Base-by-base conservation (phyloP, 2,888 invertebrate genomes). In the Arrhopalites spinosus region DNA sequence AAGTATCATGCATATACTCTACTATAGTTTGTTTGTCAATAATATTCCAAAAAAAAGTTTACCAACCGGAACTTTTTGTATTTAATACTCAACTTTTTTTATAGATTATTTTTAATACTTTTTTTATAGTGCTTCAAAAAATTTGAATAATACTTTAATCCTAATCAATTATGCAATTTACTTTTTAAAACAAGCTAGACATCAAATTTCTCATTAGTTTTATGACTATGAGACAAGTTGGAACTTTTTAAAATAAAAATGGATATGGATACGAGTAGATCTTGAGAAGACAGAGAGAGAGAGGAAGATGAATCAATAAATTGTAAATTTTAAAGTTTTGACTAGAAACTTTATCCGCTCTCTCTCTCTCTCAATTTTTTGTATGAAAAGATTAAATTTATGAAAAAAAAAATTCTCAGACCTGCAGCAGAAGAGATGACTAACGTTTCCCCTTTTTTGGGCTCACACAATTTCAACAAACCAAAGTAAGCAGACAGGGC, bases 401-500 rank as follows among this genome's bases (percentile, higher is more conserved):
- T n/a, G 68, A 30, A 53, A 36, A 70, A 92, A 29, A 93, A n/a
- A 50, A n/a, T 50, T 50, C 7, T 50, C 2, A n/a, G 17, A 59
- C 59, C 93, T 30, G 91, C 92, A n/a, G 92, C 93, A 13, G 90
- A 90, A 45, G 89, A 90, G 1, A 93, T 89, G 1, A 91, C 90
- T 20, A 93, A 88, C 0, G 90, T 90, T 85, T 93, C 92, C 15
- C 91, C 92, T 8, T 87, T 82, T 85, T 91, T 90, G 2, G 92
- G 91, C 78, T 89, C 85, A 79, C 92, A 92, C 78, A 92, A 86
- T 81, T 92, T 91, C 79, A 90, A 85, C n/a, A 93, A 86, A 1
- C 92, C 93, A 85, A 92, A 92, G 83, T 91, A 91, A 0, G 92
- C 92, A 1, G 92, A 91, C 82, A 89, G 90, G 27, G 61, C n/a